Percentiles rank a stretch among this genome's conserved stretches.
Evolutionary conservation across 2,888 invertebrate genomes (phyloP).

Genomic region (Aleiodes leptofemur): DNA sequence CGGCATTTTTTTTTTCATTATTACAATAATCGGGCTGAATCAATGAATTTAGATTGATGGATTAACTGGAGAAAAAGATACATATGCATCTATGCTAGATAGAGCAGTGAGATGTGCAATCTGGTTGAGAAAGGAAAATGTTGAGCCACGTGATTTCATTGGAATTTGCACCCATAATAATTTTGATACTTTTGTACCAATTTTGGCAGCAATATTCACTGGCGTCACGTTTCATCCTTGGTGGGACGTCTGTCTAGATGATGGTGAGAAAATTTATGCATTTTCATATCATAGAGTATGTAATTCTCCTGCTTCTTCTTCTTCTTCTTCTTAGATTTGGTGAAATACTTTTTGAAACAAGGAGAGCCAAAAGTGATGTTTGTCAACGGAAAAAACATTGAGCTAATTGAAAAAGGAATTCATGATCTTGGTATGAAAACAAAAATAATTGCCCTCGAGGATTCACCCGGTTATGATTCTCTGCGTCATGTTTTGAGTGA

Average conservation of each 20-base stretch:
- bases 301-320: neutral
- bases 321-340: neutral
- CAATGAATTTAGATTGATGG: conserved; percentile 21
- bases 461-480: conserved; percentile 41
- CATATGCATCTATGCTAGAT: conserved; percentile 5
- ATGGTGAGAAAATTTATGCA: neutral
- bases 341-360: conserved; percentile 8
- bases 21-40: no score
- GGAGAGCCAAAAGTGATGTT: conserved; percentile 28
- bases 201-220: conserved; percentile 16
- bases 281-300: no score
- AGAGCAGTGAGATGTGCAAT: conserved; percentile 23
- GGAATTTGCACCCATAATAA: conserved; percentile 13
- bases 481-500: conserved; percentile 45
- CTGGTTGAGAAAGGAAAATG: conserved; percentile 19
- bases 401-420: conserved; percentile 11
- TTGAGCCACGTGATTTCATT: conserved; percentile 6
- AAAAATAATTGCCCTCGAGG: conserved; percentile 53
- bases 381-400: neutral
- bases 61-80: conserved; percentile 6
- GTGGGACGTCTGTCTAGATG: neutral
- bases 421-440: conserved; percentile 43
- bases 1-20: no score
- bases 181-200: conserved; percentile 4
- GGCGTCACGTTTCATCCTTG: conserved; percentile 19